phyloP scores from a whole-genome alignment of 2,888 invertebrate genomes.

The Eurytoma californica region DNA sequence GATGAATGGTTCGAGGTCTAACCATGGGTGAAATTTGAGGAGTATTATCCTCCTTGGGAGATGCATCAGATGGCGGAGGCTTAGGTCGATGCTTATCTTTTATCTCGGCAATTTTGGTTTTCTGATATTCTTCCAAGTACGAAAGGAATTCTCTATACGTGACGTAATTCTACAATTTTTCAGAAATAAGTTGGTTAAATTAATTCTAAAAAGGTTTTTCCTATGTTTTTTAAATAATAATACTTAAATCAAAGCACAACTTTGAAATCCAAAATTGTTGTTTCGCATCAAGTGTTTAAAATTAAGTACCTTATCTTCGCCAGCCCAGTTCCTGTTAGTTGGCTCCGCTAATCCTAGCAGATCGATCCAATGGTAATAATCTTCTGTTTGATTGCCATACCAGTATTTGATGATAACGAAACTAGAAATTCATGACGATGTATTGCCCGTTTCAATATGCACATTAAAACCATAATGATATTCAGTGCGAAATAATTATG shows the following conservation, averaged over 20 bases:
- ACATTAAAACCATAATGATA: background rate
- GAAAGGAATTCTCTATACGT: slow-evolving; percentile 83
- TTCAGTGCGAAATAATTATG: slow-evolving; percentile 10
- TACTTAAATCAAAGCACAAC: background rate
- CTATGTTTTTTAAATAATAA: too few species aligned
- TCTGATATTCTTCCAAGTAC: slow-evolving; percentile 81
- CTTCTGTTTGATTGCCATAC: slow-evolving; percentile 84
- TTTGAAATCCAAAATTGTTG: slow-evolving; percentile 16
- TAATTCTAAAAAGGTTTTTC: too few species aligned
- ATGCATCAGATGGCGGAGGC: slow-evolving; percentile 59
- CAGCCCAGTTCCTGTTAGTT: slow-evolving; percentile 85
- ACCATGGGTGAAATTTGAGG: slow-evolving; percentile 42
- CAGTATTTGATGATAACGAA: slow-evolving; percentile 87
- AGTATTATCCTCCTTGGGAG: slow-evolving; percentile 59
- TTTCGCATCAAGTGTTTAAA: slow-evolving; percentile 26
- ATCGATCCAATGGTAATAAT: slow-evolving; percentile 84
- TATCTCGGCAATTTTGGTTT: slow-evolving; percentile 75
- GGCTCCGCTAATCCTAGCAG: slow-evolving; percentile 83
- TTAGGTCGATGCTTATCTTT: slow-evolving; percentile 65
- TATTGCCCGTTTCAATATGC: slow-evolving; percentile 3
- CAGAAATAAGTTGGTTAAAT: too few species aligned
- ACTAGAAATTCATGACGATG: slow-evolving; percentile 71
- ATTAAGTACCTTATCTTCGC: slow-evolving; percentile 75
- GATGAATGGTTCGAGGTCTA: slow-evolving; percentile 43
- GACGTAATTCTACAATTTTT: slow-evolving; percentile 78